Evolutionary conservation across 2,797 vertebrate species (phyloP), one percentile per base, ranked within the genome.

Genomic region (Adelosebastes latens): DNA sequence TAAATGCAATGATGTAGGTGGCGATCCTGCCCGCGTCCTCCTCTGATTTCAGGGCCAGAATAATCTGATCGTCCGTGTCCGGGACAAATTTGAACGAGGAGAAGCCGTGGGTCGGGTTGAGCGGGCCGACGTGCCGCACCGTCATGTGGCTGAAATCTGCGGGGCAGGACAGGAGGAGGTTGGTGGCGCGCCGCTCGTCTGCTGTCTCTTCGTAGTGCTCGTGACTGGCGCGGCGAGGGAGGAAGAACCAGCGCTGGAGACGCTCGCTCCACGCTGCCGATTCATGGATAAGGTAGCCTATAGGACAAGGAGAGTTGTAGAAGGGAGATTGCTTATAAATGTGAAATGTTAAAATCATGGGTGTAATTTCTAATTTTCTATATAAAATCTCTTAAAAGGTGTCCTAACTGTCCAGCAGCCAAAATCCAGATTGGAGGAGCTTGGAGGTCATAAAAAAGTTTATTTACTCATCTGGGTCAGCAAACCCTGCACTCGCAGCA

Each of bases 261-360:
- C 87, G 95, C 85, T 98, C 97, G 0, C 97, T 99, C 98, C 98
- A 99, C 4, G 93, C 97, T 0, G 96, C 97, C 0, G 98, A 97
- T 87, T 99, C 98, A 0, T 99, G 98, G 87, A 99, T 98, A 62
- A 99, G 96, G 93, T 99, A 99, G 80, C 98, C 98, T 99, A 70
- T 3, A 36, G 62, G 53, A 4, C 29, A 1, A 22, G 4, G 8
- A 77, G 18, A 60, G 14, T 24, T 9, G 14, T 42, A 42, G 39
- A 42, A 42, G 5, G 39, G 5, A 42, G 39, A 42, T 42, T 42
- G 36, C 36, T 39, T 39, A 39, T 39, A 39, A 39, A 39, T 14
- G 36, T 39, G n/a, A n/a, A n/a, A n/a, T n/a, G n/a, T n/a, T n/a
- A n/a, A n/a, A n/a, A n/a, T n/a, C n/a, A n/a, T n/a, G n/a, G n/a